phyloP scores from a whole-genome alignment of 2,888 invertebrate species.

The Pantelozetes paolii region DNA sequence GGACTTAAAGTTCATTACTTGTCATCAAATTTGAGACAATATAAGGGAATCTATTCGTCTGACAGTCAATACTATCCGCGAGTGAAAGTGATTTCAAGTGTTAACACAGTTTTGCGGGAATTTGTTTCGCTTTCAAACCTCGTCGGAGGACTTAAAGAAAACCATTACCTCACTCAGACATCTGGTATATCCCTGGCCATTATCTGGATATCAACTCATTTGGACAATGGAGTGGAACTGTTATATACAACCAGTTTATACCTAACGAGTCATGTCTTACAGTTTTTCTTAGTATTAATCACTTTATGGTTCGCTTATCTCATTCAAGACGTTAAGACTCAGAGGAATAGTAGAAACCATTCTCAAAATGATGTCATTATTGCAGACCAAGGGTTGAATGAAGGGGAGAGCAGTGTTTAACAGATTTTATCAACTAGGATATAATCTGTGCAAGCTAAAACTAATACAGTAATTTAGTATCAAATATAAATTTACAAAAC shows the following conservation, averaged over 20 bases:
- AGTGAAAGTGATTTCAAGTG: background rate
- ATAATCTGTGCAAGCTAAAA: too few relatives aligned
- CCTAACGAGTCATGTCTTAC: slow-evolving; percentile 12
- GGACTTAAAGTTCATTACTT: background rate
- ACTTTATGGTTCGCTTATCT: slow-evolving; percentile 22
- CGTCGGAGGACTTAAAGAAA: background rate
- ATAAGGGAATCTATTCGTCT: background rate
- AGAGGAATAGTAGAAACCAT: too few relatives aligned
- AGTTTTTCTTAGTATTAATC: slow-evolving; percentile 2
- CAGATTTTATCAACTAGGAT: too few relatives aligned
- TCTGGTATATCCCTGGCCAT: slow-evolving; percentile 23
- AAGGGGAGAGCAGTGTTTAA: too few relatives aligned
- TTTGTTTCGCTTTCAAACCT: background rate
- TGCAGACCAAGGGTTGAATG: too few relatives aligned
- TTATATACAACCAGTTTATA: slow-evolving; percentile 23
- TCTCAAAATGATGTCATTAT: too few relatives aligned
- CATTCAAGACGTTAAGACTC: background rate
- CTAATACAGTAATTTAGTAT: too few relatives aligned
- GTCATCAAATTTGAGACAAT: background rate
- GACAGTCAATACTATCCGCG: background rate
- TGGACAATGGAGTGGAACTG: slow-evolving; percentile 10
- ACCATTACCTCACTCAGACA: slow-evolving; percentile 13
- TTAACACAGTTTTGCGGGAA: slow-evolving; percentile 17
- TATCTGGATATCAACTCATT: slow-evolving; percentile 19
- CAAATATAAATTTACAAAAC: too few relatives aligned